A percentile compares a stretch with the other conserved stretches of the same genome.
Conservation (phyloP, 2,113 vertebrate species). For the Cyanoramphus novaezelandiae region DNA sequence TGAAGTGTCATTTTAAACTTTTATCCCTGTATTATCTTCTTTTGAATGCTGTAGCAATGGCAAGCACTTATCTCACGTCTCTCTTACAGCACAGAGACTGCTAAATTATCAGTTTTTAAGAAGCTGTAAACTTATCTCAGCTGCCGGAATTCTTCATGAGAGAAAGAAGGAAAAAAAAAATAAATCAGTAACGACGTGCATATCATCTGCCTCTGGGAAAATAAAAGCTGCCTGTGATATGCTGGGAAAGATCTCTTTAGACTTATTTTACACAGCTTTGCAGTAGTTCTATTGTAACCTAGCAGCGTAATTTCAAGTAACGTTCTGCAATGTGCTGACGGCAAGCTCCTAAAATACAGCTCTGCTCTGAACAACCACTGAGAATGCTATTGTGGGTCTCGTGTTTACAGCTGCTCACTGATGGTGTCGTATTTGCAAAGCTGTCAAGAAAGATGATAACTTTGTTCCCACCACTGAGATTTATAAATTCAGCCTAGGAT, state of each 20-base stretch:
- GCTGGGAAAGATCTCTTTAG: conserved; percentile 61
- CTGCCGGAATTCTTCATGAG: conserved; percentile 52
- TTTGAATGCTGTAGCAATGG: conserved; percentile 28
- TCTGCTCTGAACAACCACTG: neutral
- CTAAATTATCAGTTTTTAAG: conserved; percentile 61
- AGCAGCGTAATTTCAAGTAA: conserved; percentile 38
- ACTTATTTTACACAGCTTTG: conserved; percentile 13
- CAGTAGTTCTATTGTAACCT: conserved; percentile 37
- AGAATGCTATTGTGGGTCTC: neutral
- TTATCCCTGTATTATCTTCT: conserved; percentile 43
- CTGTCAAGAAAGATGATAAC: conserved; percentile 1
- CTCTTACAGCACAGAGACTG: conserved; percentile 39
- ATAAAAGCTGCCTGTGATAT: conserved; percentile 56
- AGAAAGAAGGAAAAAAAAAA: neutral
- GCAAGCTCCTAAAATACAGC: conserved; percentile 48
- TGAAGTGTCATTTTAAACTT: conserved; percentile 52
- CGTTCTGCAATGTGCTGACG: neutral
- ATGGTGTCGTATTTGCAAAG: neutral
- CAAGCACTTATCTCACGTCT: conserved; percentile 41
- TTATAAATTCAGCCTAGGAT: neutral
- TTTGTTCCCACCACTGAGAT: neutral
- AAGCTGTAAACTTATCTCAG: conserved; percentile 66
- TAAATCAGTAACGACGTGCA: conserved; percentile 56
- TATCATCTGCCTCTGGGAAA: conserved; percentile 69
- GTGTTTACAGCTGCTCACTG: conserved; percentile 3